Percentiles rank a stretch among this genome's conserved stretches.
phyloP scores from a whole-genome alignment of 1,140 invertebrate genomes.

The Odontomachus brunneus region DNA sequence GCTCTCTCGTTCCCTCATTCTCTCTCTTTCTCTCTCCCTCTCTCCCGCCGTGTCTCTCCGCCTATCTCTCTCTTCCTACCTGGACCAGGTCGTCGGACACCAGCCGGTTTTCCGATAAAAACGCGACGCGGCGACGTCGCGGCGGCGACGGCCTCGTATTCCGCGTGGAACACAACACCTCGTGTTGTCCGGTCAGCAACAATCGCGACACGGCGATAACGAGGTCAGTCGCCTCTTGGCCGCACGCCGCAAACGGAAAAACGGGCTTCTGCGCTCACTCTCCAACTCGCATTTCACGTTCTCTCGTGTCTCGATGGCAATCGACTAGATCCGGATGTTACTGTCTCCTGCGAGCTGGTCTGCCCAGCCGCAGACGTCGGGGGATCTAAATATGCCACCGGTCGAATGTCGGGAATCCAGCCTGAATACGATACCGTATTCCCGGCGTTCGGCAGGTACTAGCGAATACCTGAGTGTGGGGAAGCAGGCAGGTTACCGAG shows the following conservation, averaged over 20 bases:
- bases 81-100: background rate
- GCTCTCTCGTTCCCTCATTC: no score
- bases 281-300: background rate
- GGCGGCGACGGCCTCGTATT: constrained; percentile 37
- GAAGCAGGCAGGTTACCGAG: no score
- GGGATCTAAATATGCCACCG: no score
- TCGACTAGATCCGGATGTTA: no score
- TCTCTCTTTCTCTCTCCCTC: constrained; percentile 17
- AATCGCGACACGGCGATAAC: constrained; percentile 12
- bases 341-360: no score
- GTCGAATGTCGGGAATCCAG: no score
- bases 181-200: background rate
- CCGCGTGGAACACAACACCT: constrained; percentile 41
- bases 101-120: constrained; percentile 49
- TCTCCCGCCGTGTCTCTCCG: constrained; percentile 18
- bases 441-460: no score
- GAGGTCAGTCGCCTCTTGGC: background rate
- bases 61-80: constrained; percentile 30
- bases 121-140: constrained; percentile 4
- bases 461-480: no score
- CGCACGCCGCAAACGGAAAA: no score
- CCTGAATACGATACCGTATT: no score
- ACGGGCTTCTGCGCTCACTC: no score
- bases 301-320: background rate
- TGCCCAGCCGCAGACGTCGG: no score